These are phyloP conservation scores for Peromyscus aztecus DNA, from an alignment of 2,797 vertebrate genomes.

Conservation along the genomic window DNA sequence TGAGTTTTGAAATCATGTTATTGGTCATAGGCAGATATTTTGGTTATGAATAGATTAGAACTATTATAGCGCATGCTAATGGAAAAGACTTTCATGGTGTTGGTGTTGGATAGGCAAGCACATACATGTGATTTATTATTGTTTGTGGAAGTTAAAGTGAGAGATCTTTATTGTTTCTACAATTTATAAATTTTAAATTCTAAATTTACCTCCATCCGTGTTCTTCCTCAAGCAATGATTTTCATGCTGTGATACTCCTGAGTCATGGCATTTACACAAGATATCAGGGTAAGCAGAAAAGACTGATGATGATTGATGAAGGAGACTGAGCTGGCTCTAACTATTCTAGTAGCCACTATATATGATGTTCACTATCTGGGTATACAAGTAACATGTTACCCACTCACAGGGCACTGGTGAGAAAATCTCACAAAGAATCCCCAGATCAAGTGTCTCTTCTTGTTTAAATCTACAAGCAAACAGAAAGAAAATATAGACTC, in stretches of 20 bases:
- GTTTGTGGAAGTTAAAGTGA: not conserved
- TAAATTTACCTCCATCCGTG: conserved; percentile 17
- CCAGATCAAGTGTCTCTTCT: not conserved
- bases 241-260: not conserved
- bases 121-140: not conserved
- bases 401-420: not conserved
- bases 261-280: not conserved
- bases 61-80: not conserved
- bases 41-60: not conserved
- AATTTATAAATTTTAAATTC: not conserved
- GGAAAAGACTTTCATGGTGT: not conserved
- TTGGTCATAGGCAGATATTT: not conserved
- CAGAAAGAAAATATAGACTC: not conserved
- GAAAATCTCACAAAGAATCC: not conserved
- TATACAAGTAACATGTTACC: not conserved
- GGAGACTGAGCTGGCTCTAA: not conserved
- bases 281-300: not conserved
- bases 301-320: not conserved
- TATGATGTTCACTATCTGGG: not conserved
- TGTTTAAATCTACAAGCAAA: not conserved
- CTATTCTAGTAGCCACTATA: too few species aligned
- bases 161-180: not conserved
- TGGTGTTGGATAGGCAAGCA: not conserved
- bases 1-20: conserved; percentile 1
- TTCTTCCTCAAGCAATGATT: not conserved